Percentiles rank a stretch among this genome's conserved stretches.
These are phyloP conservation scores for Spodoptera littoralis DNA, from an alignment of 2,888 invertebrate genomes.

Conservation along the genomic window DNA sequence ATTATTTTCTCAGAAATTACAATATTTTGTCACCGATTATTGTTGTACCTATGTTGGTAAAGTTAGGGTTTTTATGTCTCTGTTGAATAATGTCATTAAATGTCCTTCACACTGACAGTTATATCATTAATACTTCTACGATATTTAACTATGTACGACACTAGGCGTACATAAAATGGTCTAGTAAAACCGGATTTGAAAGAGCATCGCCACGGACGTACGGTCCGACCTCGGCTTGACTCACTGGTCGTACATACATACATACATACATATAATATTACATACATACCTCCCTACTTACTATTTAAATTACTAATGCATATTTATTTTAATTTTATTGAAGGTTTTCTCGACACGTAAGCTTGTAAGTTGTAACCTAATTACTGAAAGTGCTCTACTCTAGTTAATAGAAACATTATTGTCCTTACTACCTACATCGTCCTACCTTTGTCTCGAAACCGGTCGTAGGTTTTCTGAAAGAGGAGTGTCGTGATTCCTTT, in stretches of 20 bases:
- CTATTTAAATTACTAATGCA: slow-evolving; percentile 34
- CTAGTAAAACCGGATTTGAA: slow-evolving; percentile 79
- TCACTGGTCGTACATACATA: slow-evolving; percentile 57
- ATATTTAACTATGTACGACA: no score
- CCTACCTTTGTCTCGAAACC: not conserved
- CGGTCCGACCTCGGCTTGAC: slow-evolving; percentile 69
- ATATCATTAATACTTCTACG: no score
- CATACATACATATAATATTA: no score
- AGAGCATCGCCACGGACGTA: slow-evolving; percentile 68
- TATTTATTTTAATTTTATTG: slow-evolving; percentile 16
- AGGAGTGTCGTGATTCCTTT: not conserved
- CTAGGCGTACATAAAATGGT: slow-evolving; percentile 55
- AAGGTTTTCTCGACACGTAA: slow-evolving; percentile 17
- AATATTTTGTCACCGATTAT: not conserved
- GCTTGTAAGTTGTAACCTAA: not conserved
- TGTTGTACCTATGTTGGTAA: no score
- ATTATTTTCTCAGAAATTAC: not conserved
- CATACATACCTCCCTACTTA: slow-evolving; percentile 24
- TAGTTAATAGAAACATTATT: not conserved
- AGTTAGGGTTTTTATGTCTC: no score
- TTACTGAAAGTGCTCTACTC: not conserved
- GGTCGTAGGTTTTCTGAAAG: not conserved
- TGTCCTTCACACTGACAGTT: no score
- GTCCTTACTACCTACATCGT: not conserved
- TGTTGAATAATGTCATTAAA: no score